phyloP scores from a whole-genome alignment of 2,888 invertebrate genomes.

The Elysia crispata region DNA sequence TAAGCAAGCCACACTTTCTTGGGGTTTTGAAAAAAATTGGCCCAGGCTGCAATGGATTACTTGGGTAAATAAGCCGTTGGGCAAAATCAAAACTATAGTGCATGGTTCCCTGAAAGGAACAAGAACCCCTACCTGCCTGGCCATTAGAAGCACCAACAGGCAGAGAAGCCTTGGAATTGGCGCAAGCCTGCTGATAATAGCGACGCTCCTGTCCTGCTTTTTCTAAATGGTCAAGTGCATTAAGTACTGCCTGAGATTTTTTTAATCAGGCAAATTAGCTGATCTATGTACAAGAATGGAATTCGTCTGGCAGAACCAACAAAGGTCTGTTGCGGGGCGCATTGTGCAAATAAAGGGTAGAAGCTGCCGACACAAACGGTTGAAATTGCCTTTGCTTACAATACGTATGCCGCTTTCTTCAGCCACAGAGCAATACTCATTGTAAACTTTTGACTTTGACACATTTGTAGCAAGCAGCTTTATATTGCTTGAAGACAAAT shows the following conservation, averaged over 20 bases:
- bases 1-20: constrained; percentile 23
- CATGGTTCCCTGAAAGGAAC: constrained; percentile 13
- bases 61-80: background rate
- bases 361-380: background rate
- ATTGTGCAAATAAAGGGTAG: background rate
- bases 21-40: constrained; percentile 1
- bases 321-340: constrained; percentile 31
- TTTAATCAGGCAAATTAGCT: constrained; percentile 12
- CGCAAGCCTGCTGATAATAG: constrained; percentile 4
- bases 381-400: background rate
- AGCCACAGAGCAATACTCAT: background rate
- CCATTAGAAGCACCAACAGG: background rate
- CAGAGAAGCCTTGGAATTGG: background rate
- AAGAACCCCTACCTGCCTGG: background rate
- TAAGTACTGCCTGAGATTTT: background rate
- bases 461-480: constrained; percentile 17
- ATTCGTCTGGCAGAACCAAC: constrained; percentile 30
- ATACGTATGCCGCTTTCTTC: background rate
- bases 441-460: background rate
- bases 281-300: background rate
- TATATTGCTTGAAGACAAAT: background rate
- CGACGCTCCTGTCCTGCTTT: background rate
- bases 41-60: constrained; percentile 41
- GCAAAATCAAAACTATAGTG: constrained; percentile 42
- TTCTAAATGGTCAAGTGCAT: constrained; percentile 4